Evolutionary conservation across 2,888 invertebrate species (phyloP).

Genomic region (Galerucella calmariensis): DNA sequence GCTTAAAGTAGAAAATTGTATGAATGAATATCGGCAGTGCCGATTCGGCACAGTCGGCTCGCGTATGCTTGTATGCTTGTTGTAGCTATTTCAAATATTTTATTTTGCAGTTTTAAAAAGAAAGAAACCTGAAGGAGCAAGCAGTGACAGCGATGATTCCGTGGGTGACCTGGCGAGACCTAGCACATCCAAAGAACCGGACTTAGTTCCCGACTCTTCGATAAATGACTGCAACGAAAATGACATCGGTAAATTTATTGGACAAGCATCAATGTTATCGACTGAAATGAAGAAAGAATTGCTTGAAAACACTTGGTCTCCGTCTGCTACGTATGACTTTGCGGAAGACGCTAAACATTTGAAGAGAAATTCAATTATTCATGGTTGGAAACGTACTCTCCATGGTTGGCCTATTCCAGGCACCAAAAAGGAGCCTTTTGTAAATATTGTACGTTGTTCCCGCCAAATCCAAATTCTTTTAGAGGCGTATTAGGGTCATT

Average conservation of each 20-base stretch:
- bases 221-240: constrained; percentile 15
- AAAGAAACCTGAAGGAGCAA: no score
- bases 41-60: no score
- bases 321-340: constrained; percentile 25
- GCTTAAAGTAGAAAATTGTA: no score
- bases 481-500: constrained; percentile 50
- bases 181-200: no score
- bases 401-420: constrained; percentile 42
- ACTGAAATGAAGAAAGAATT: no score
- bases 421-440: constrained; percentile 36
- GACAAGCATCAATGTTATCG: constrained; percentile 9
- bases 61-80: no score
- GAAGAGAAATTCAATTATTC: constrained; percentile 31
- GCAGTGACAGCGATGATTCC: no score
- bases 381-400: constrained; percentile 37
- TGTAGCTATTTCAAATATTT: no score
- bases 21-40: no score
- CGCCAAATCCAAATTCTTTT: constrained; percentile 30
- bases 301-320: background rate
- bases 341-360: constrained; percentile 45
- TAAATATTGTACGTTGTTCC: constrained; percentile 31
- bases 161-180: no score
- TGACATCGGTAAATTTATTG: constrained; percentile 31
- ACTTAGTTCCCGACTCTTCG: constrained; percentile 11
- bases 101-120: no score